Evolutionary conservation across 2,113 vertebrate genomes (phyloP).

Genomic region (Mustela lutreola): DNA sequence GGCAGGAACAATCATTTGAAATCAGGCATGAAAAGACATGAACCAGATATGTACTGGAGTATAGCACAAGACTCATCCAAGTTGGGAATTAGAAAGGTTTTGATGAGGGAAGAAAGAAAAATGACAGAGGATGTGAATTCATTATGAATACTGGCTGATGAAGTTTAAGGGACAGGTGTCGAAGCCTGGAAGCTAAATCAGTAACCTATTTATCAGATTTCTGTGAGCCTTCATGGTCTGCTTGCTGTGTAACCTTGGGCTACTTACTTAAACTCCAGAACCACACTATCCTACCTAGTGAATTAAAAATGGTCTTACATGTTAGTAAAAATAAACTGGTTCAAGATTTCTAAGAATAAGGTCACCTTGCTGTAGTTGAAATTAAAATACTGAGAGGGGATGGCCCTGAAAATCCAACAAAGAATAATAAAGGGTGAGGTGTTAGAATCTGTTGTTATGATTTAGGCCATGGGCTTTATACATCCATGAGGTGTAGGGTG

Average conservation of each 20-base stretch:
- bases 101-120: background rate
- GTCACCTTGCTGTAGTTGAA: background rate
- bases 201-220: constrained; percentile 32
- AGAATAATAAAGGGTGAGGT: background rate
- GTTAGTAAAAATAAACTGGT: background rate
- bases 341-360: background rate
- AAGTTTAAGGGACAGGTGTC: constrained; percentile 25
- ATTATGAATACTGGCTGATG: background rate
- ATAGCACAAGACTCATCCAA: background rate
- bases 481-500: accelerated
- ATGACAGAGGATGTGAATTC: background rate
- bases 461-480: background rate
- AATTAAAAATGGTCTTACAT: background rate
- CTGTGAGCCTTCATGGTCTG: background rate
- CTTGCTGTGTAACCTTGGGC: constrained; percentile 23
- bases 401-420: background rate
- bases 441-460: background rate
- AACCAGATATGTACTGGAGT: background rate
- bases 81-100: background rate
- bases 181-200: background rate
- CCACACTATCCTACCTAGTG: background rate
- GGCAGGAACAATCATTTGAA: background rate
- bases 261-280: background rate
- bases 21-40: constrained; percentile 41
- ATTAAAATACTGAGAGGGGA: background rate